phyloP scores from a whole-genome alignment of 2,797 vertebrate genomes.

The Rhinophrynus dorsalis region DNA sequence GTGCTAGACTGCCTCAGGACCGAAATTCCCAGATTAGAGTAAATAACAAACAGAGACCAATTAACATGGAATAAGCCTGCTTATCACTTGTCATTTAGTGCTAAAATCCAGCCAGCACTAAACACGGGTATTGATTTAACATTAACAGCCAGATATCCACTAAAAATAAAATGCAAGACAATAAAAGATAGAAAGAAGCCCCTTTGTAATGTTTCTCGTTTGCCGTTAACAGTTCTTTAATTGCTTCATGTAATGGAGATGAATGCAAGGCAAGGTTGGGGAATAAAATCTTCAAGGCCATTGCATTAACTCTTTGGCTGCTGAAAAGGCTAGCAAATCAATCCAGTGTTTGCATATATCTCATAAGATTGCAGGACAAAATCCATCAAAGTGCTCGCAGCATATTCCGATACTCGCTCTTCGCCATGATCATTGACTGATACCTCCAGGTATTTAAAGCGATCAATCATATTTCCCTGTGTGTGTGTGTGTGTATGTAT shows the following conservation, averaged over 20 bases:
- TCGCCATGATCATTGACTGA: no score
- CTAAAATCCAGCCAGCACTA: slow-evolving; percentile 68
- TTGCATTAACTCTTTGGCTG: slow-evolving; percentile 3
- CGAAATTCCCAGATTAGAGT: slow-evolving; percentile 66
- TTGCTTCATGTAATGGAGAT: slow-evolving; percentile 39
- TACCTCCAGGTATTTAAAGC: no score
- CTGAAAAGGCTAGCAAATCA: no score
- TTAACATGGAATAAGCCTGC: slow-evolving; percentile 71
- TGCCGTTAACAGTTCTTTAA: slow-evolving; percentile 22
- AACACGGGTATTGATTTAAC: slow-evolving; percentile 73
- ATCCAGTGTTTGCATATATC: no score
- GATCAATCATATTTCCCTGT: no score
- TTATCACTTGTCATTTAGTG: slow-evolving; percentile 72
- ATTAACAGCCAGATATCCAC: slow-evolving; percentile 66
- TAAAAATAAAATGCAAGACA: slow-evolving; percentile 67
- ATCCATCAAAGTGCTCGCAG: no score
- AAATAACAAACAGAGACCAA: slow-evolving; percentile 76
- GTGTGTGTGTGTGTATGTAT: no score
- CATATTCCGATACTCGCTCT: no score
- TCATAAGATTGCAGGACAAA: no score
- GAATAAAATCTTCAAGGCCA: neutral
- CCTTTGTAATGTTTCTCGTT: slow-evolving; percentile 21
- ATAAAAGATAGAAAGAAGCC: slow-evolving; percentile 42
- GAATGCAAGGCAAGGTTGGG: slow-evolving; percentile 11
- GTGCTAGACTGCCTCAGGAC: slow-evolving; percentile 62